Conservation (phyloP, 2,113 vertebrate genomes). For the Tachysurus fulvidraco region DNA sequence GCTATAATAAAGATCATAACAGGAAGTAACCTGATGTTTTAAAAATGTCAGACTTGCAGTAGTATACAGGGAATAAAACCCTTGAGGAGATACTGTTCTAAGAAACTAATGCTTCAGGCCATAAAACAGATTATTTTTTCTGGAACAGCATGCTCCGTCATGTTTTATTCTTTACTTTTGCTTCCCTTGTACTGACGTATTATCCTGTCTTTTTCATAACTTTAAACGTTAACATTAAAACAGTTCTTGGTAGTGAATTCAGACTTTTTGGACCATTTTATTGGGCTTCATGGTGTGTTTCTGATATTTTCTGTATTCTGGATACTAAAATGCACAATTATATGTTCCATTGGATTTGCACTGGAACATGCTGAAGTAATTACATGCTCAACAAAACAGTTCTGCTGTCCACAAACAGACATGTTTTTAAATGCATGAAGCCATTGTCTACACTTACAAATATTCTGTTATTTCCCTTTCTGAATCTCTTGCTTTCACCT, state of each 20-base stretch:
- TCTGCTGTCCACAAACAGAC: neutral
- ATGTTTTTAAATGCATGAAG: neutral
- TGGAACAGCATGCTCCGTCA: neutral
- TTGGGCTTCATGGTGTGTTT: neutral
- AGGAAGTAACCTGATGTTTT: neutral
- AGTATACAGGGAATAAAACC: neutral
- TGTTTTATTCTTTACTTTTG: neutral
- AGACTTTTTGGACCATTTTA: neutral
- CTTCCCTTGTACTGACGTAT: neutral
- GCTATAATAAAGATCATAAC: neutral
- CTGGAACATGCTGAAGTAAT: constrained; percentile 18
- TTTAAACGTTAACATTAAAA: neutral
- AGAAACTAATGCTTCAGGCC: neutral
- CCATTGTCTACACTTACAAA: neutral
- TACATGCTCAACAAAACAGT: neutral
- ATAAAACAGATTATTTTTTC: neutral
- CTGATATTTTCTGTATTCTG: neutral
- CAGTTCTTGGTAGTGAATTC: neutral
- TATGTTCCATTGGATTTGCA: constrained; percentile 19
- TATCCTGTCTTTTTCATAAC: neutral
- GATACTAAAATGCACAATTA: constrained; percentile 6
- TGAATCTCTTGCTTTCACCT: constrained; percentile 16
- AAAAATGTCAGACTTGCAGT: neutral
- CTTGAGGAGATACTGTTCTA: neutral
- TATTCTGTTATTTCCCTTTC: constrained; percentile 21